Evolutionary conservation across 1,140 invertebrate species (phyloP).

Genomic region (Trichomalopsis sarcophagae): DNA sequence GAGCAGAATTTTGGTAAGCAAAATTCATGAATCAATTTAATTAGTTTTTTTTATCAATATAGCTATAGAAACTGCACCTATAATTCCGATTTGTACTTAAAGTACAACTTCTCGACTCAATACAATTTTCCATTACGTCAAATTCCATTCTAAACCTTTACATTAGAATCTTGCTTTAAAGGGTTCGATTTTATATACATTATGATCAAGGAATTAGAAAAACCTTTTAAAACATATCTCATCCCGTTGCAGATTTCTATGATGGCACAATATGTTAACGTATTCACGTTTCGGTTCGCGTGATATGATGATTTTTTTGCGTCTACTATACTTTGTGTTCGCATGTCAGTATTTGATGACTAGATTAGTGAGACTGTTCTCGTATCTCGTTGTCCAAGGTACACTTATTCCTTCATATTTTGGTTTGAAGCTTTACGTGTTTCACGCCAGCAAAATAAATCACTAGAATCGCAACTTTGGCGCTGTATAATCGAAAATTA

Average conservation of each 20-base stretch:
- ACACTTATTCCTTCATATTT: conserved; percentile 39
- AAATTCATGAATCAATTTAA: not conserved
- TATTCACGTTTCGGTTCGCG: conserved; percentile 26
- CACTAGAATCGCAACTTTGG: conserved; percentile 51
- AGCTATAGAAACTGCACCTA: too few species aligned
- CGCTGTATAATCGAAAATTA: conserved; percentile 62
- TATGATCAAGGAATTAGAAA: conserved; percentile 36
- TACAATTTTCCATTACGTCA: too few species aligned
- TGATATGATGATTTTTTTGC: conserved; percentile 42
- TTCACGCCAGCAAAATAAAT: conserved; percentile 45
- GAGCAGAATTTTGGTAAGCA: not conserved
- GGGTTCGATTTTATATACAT: conserved; percentile 37
- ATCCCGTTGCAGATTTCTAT: conserved; percentile 35
- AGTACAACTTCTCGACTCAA: too few species aligned
- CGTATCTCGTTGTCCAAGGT: conserved; percentile 43
- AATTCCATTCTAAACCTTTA: not conserved
- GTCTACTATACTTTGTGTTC: conserved; percentile 2
- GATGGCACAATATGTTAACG: conserved; percentile 46
- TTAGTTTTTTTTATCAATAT: not conserved
- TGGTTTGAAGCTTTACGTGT: conserved; percentile 47
- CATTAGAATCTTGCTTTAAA: conserved; percentile 30
- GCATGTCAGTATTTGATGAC: conserved; percentile 48
- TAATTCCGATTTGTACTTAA: too few species aligned
- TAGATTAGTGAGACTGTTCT: conserved; percentile 49
- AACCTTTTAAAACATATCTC: conserved; percentile 21